Evolutionary conservation across 2,888 invertebrate genomes (phyloP).

Genomic region (Eulithis testata): DNA sequence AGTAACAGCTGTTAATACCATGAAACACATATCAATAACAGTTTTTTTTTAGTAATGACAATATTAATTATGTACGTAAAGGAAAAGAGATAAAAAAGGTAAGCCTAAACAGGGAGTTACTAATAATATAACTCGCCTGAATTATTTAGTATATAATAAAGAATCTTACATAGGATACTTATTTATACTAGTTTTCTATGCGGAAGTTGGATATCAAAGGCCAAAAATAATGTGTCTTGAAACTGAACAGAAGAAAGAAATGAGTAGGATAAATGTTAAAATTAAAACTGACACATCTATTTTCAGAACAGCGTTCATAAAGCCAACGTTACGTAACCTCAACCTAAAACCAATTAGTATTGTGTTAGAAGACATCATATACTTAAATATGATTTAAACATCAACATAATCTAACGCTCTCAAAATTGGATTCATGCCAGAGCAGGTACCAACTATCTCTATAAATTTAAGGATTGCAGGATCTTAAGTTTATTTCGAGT

Average conservation of each 20-base stretch:
- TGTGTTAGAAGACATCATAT: slow-evolving; percentile 29
- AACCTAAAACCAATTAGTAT: slow-evolving; percentile 23
- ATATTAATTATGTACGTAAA: too few relatives aligned
- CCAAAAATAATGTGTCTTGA: slow-evolving; percentile 21
- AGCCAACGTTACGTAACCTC: slow-evolving; percentile 23
- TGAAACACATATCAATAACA: slow-evolving; percentile 6
- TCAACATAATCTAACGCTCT: slow-evolving; percentile 34
- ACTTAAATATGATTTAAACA: slow-evolving; percentile 22
- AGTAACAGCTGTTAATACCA: slow-evolving; percentile 7
- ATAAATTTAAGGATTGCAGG: slow-evolving; percentile 13
- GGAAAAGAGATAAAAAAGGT: too few relatives aligned
- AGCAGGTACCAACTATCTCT: slow-evolving; percentile 13
- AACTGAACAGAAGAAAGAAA: slow-evolving; percentile 13
- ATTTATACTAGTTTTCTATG: slow-evolving; percentile 8
- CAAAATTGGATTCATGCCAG: slow-evolving; percentile 55
- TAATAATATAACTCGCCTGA: too few relatives aligned
- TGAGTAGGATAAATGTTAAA: slow-evolving; percentile 8
- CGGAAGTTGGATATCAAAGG: slow-evolving; percentile 30
- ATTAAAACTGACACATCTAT: slow-evolving; percentile 24
- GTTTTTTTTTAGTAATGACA: neutral
- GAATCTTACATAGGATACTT: too few relatives aligned
- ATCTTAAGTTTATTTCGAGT: slow-evolving; percentile 18
- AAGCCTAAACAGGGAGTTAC: too few relatives aligned
- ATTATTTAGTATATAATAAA: too few relatives aligned
- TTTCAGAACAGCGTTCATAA: slow-evolving; percentile 27